phyloP scores from a whole-genome alignment of 2,113 vertebrate species.

The Pristiophorus japonicus region DNA sequence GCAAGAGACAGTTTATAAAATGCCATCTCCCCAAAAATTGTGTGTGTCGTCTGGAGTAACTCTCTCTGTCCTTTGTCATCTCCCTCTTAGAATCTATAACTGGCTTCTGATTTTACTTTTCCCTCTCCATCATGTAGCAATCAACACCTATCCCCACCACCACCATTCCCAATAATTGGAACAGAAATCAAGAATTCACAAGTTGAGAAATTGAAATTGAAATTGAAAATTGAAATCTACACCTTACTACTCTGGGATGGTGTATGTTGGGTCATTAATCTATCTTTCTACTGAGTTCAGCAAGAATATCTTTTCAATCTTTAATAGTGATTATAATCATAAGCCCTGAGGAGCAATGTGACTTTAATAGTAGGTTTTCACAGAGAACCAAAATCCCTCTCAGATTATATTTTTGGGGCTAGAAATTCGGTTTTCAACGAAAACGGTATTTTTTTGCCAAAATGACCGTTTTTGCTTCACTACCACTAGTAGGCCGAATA shows the following conservation, averaged over 20 bases:
- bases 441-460: no score
- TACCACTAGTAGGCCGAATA: no score
- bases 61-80: neutral
- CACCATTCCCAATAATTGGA: neutral
- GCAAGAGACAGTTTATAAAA: neutral
- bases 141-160: neutral
- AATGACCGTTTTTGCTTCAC: no score
- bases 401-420: neutral
- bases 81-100: neutral
- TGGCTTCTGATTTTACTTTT: neutral
- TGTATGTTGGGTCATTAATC: neutral
- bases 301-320: neutral
- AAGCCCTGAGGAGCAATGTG: no score
- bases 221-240: neutral
- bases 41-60: neutral
- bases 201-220: neutral
- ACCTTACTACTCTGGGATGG: neutral
- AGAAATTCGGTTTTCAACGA: no score
- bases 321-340: neutral
- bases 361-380: neutral
- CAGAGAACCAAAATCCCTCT: neutral
- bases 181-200: neutral
- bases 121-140: neutral
- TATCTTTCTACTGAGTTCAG: neutral
- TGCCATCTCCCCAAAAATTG: neutral